phyloP scores from a whole-genome alignment of 2,888 invertebrate species.

The Melanargia galathea region DNA sequence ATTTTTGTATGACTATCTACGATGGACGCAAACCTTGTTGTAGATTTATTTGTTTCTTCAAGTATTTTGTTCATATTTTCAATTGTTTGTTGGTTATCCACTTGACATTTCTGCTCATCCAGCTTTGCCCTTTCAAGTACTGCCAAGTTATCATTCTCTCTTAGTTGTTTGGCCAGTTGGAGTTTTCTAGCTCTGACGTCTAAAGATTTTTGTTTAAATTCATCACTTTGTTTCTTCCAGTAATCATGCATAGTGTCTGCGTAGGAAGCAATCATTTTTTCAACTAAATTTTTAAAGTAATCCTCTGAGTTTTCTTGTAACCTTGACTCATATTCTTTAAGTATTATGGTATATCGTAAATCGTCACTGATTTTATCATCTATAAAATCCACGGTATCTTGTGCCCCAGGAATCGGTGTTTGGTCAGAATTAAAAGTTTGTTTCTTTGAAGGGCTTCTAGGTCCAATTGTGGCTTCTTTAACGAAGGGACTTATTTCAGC shows the following conservation, averaged over 20 bases:
- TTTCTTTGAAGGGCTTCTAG: constrained; percentile 55
- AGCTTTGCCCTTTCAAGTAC: constrained; percentile 67
- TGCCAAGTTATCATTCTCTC: constrained; percentile 78
- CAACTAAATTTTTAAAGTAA: constrained; percentile 61
- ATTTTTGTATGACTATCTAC: constrained; percentile 82
- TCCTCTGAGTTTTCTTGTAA: constrained; percentile 58
- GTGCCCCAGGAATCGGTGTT: constrained; percentile 47
- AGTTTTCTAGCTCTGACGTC: constrained; percentile 66
- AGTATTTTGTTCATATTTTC: constrained; percentile 77
- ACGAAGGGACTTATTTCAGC: constrained; percentile 76
- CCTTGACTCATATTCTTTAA: constrained; percentile 62
- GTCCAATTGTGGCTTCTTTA: constrained; percentile 80
- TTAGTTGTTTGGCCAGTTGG: constrained; percentile 68
- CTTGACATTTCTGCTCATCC: constrained; percentile 78
- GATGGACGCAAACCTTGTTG: constrained; percentile 77
- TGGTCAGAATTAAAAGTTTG: constrained; percentile 38
- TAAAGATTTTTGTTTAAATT: constrained; percentile 65
- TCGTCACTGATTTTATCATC: constrained; percentile 65
- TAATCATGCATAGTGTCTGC: constrained; percentile 60
- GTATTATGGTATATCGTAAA: constrained; percentile 60
- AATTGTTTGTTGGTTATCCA: constrained; percentile 65
- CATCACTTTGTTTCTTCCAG: constrained; percentile 63
- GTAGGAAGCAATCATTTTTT: constrained; percentile 63
- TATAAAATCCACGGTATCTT: constrained; percentile 52
- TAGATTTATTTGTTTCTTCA: constrained; percentile 76